Evolutionary conservation across 2,797 vertebrate genomes (phyloP).

Genomic region (Lophura swinhoii): DNA sequence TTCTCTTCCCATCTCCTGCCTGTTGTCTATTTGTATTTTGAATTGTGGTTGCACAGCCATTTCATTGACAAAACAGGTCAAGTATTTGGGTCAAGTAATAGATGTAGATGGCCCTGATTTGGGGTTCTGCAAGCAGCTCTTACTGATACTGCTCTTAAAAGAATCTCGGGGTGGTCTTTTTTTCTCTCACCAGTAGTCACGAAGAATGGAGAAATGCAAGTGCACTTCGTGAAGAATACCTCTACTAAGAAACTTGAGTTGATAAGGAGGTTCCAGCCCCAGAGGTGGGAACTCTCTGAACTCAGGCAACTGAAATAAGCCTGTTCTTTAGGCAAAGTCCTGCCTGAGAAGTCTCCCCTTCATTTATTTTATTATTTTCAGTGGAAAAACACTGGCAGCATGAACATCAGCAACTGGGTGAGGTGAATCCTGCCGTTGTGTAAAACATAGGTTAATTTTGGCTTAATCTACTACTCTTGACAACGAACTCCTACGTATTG

Average conservation of each 20-base stretch:
- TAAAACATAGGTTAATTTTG: neutral
- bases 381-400: neutral
- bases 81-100: neutral
- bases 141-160: neutral
- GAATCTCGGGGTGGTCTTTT: neutral
- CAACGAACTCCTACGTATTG: neutral
- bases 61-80: neutral
- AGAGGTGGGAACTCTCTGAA: neutral
- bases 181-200: neutral
- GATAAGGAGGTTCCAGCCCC: neutral
- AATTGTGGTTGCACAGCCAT: neutral
- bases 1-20: neutral
- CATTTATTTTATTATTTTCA: neutral
- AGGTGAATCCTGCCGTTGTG: neutral
- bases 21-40: neutral
- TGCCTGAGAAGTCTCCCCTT: neutral
- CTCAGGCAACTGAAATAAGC: neutral
- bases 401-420: neutral
- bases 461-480: neutral
- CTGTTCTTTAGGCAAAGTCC: neutral
- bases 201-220: neutral
- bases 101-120: neutral
- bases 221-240: neutral
- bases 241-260: neutral
- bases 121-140: neutral